Evolutionary conservation across 2,888 invertebrate species (phyloP).

Genomic region (Opisthograptis luteolata): DNA sequence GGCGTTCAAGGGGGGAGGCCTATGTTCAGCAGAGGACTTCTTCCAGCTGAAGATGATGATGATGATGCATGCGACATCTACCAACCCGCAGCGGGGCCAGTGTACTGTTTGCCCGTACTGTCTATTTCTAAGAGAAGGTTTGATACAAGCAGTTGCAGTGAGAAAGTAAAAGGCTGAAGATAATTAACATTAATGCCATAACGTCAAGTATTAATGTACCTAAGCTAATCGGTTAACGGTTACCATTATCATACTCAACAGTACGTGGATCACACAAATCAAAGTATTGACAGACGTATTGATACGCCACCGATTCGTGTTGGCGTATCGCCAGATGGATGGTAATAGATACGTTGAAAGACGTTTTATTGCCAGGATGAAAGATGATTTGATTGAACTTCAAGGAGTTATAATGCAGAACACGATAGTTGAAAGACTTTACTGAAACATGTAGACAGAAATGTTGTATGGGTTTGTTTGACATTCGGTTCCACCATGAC

Average conservation of each 20-base stretch:
- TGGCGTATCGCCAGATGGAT: conserved; percentile 46
- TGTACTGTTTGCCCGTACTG: too few species aligned
- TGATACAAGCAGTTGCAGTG: too few species aligned
- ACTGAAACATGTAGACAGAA: neutral
- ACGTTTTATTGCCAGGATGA: conserved; percentile 36
- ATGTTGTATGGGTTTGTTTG: conserved; percentile 1
- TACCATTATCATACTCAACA: conserved; percentile 1
- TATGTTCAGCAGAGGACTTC: too few species aligned
- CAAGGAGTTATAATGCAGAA: conserved; percentile 27
- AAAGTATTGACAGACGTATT: conserved; percentile 39
- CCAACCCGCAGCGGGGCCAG: too few species aligned
- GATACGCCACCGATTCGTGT: conserved; percentile 32
- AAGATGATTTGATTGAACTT: conserved; percentile 38
- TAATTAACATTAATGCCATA: too few species aligned
- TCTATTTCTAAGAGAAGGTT: too few species aligned
- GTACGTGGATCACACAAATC: conserved; percentile 30
- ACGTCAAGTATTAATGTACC: too few species aligned
- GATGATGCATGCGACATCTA: too few species aligned
- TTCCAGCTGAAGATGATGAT: too few species aligned
- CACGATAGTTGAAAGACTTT: neutral
- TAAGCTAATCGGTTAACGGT: conserved; percentile 4
- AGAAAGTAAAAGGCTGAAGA: too few species aligned
- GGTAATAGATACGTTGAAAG: conserved; percentile 51
- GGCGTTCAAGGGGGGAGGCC: too few species aligned
- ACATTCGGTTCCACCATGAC: neutral